Percentiles rank a stretch among this genome's conserved stretches.
phyloP scores from a whole-genome alignment of 2,113 vertebrate species.

The Neolamprologus brichardi region DNA sequence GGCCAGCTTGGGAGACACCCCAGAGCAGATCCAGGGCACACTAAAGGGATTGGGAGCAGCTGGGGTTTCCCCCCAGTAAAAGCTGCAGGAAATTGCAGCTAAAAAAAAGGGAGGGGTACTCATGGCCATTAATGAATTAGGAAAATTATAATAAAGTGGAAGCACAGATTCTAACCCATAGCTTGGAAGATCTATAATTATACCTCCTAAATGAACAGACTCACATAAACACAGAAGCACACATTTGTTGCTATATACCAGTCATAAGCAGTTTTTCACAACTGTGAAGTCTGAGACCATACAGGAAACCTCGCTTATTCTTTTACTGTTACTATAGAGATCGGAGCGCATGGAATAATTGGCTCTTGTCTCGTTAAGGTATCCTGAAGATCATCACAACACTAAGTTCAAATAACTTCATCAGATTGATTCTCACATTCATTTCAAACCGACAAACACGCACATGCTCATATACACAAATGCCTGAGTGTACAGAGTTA shows the following conservation, averaged over 20 bases:
- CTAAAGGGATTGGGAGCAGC: neutral
- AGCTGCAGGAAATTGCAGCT: neutral
- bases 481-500: neutral
- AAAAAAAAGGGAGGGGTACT: neutral
- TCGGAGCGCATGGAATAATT: neutral
- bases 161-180: neutral
- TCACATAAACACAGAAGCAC: neutral
- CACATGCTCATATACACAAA: neutral
- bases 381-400: neutral
- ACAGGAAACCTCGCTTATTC: neutral
- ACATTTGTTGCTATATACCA: neutral
- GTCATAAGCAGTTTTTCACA: neutral
- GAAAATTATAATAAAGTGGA: conserved; percentile 9
- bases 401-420: neutral
- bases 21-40: neutral
- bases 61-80: neutral
- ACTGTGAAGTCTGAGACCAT: neutral
- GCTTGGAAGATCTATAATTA: conserved; percentile 5
- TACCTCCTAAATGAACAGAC: neutral
- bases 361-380: neutral
- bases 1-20: neutral
- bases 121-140: neutral
- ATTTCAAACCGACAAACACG: neutral
- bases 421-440: neutral
- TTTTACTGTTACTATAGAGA: neutral